Evolutionary conservation across 2,797 vertebrate genomes (phyloP).

Genomic region (Gila robusta): DNA sequence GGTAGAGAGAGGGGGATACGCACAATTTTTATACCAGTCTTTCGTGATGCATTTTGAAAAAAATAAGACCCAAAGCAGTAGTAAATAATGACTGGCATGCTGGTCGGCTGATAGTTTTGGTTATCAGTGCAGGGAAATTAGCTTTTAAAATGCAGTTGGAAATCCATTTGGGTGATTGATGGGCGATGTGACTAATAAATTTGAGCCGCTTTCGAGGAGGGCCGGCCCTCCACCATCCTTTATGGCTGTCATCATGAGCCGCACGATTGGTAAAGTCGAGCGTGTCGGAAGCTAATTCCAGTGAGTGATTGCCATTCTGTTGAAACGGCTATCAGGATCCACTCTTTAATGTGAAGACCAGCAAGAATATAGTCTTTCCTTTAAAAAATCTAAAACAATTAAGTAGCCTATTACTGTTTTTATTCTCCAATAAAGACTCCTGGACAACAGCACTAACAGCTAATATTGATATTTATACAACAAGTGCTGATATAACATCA

Average conservation of each 20-base stretch:
- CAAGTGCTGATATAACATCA: background rate
- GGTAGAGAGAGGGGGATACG: constrained; percentile 61
- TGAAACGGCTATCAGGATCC: constrained; percentile 73
- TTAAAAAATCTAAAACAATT: constrained; percentile 39
- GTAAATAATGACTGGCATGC: constrained; percentile 81
- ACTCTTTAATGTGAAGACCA: background rate
- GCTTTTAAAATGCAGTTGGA: constrained; percentile 89
- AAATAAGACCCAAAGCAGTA: constrained; percentile 67
- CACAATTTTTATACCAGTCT: constrained; percentile 68
- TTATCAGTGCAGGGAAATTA: constrained; percentile 86
- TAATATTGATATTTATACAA: background rate
- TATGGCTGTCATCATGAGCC: constrained; percentile 78
- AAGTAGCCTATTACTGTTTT: constrained; percentile 15
- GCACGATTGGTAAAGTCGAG: constrained; percentile 75
- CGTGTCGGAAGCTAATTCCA: constrained; percentile 73
- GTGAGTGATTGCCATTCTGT: constrained; percentile 71
- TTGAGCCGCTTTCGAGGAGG: constrained; percentile 78
- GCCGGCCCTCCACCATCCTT: constrained; percentile 75
- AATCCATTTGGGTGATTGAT: constrained; percentile 88
- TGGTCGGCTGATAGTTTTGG: constrained; percentile 74
- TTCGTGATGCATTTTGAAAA: constrained; percentile 76
- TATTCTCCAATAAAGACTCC: background rate
- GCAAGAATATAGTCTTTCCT: constrained; percentile 10
- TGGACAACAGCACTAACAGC: background rate
- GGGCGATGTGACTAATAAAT: constrained; percentile 83